phyloP scores from a whole-genome alignment of 2,113 vertebrate genomes.

The Oryzias javanicus region DNA sequence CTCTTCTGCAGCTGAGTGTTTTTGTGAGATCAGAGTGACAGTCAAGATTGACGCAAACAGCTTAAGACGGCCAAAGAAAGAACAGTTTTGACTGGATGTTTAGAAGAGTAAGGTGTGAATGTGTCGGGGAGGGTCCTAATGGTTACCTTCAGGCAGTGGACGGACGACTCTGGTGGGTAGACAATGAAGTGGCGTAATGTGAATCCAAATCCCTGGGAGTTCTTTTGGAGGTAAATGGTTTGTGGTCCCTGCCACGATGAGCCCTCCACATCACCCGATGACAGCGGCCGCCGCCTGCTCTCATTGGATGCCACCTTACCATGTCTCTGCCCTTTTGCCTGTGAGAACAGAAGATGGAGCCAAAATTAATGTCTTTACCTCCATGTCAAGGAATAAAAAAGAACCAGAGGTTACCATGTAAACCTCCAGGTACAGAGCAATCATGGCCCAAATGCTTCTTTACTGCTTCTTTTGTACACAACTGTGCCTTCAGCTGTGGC shows the following conservation, averaged over 20 bases:
- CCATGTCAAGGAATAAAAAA: neutral
- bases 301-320: conserved; percentile 76
- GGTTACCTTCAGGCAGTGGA: conserved; percentile 83
- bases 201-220: conserved; percentile 90
- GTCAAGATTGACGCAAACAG: too few relatives aligned
- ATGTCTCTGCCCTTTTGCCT: conserved; percentile 72
- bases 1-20: too few relatives aligned
- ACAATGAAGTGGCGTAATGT: conserved; percentile 97
- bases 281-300: conserved; percentile 62
- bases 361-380: neutral
- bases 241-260: conserved; percentile 79
- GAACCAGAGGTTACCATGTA: neutral
- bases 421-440: conserved; percentile 4
- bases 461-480: neutral
- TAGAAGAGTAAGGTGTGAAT: neutral
- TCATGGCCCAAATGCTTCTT: neutral
- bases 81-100: neutral
- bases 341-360: conserved; percentile 3
- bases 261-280: conserved; percentile 69
- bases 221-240: conserved; percentile 87
- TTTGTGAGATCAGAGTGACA: too few relatives aligned
- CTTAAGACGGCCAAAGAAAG: neutral
- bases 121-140: neutral
- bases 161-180: conserved; percentile 88
- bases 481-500: neutral